These are phyloP conservation scores for Eupithecia centaureata DNA, from an alignment of 2,888 invertebrate species.

Conservation along the genomic window DNA sequence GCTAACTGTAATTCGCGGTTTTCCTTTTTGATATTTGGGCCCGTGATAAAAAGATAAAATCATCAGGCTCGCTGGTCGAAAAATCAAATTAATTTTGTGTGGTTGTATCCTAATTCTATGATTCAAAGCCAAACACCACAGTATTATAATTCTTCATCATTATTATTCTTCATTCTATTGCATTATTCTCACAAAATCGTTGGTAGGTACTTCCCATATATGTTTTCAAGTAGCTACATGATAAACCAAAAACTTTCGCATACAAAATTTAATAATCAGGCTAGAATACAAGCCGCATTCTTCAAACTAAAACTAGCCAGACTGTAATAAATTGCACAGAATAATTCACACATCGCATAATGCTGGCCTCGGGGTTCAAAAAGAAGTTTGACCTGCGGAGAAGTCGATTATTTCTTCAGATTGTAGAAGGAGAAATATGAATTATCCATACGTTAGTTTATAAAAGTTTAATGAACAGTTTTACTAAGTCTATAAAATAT, in stretches of 20 bases:
- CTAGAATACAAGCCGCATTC: constrained; percentile 1
- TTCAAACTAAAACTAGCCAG: constrained; percentile 8
- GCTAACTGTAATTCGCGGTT: no score
- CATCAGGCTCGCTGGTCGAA: no score
- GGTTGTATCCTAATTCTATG: no score
- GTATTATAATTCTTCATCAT: no score
- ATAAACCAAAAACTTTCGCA: constrained; percentile 2
- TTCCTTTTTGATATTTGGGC: no score
- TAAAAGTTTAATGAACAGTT: no score
- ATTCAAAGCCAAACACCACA: no score
- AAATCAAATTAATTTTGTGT: no score
- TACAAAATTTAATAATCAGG: neutral
- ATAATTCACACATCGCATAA: constrained; percentile 50
- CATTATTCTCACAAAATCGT: neutral
- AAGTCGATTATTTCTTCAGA: constrained; percentile 38
- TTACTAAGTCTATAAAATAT: no score
- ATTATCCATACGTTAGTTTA: no score
- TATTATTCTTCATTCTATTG: neutral
- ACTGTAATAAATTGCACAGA: constrained; percentile 36
- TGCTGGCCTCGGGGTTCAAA: constrained; percentile 63
- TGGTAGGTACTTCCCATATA: neutral
- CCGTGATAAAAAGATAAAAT: no score
- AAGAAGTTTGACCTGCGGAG: constrained; percentile 62
- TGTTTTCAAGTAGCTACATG: neutral
- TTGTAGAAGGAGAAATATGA: neutral